phyloP scores from a whole-genome alignment of 1,140 invertebrate species.

The Megalonaias nervosa region DNA sequence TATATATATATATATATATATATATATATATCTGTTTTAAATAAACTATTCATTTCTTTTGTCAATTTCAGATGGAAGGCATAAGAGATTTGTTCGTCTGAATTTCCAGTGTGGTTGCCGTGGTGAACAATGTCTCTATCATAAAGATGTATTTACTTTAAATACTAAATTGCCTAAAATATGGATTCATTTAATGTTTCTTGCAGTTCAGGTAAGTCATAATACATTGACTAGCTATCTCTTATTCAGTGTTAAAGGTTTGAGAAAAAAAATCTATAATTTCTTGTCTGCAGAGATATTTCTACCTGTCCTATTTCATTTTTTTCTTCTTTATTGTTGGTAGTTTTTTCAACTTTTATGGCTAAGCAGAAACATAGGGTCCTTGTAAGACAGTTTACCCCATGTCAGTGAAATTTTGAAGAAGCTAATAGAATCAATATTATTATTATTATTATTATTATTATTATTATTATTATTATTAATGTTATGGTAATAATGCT shows the following conservation, averaged over 20 bases:
- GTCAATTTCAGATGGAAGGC: conserved; percentile 79
- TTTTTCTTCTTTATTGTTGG: too few relatives aligned
- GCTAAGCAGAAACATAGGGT: background rate
- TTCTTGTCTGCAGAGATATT: too few relatives aligned
- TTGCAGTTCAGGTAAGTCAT: conserved; percentile 84
- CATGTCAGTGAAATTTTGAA: too few relatives aligned
- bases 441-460: too few relatives aligned
- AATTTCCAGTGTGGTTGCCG: conserved; percentile 91
- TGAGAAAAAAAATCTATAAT: too few relatives aligned
- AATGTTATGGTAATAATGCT: too few relatives aligned
- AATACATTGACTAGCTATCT: background rate
- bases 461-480: too few relatives aligned
- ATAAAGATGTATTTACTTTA: conserved; percentile 85
- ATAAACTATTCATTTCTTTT: background rate
- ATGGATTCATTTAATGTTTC: conserved; percentile 97
- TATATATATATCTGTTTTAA: too few relatives aligned
- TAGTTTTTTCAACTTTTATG: background rate
- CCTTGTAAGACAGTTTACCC: conserved; percentile 3
- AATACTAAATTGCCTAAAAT: conserved; percentile 88
- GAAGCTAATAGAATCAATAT: too few relatives aligned
- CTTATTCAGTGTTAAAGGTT: too few relatives aligned
- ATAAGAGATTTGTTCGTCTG: conserved; percentile 82
- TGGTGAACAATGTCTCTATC: conserved; percentile 91
- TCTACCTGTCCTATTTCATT: too few relatives aligned
- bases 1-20: too few relatives aligned